Evolutionary conservation across 1,140 invertebrate species (phyloP), one percentile per base, ranked within the genome.

Genomic region (Pararge aegeria): DNA sequence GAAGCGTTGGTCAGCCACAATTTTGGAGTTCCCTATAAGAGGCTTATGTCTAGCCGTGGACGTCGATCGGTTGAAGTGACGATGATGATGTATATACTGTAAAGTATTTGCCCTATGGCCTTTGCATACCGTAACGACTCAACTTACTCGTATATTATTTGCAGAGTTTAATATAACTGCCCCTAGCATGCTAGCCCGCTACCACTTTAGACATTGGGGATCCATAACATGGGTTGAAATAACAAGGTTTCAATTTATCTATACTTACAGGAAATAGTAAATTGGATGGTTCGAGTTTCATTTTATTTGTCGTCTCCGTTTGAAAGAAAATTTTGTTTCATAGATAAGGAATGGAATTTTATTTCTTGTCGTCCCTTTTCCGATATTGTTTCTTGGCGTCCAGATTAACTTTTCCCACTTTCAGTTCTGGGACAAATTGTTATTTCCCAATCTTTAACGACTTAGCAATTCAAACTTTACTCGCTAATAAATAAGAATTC

Each of bases 321-420:
- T 1, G 51, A 20, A 19, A 21, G 34, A 34, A 40, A 37, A 53
- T 53, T 53, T 40, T 40, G 30, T 53, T 53, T 53, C 51, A 38
- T 13, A 53, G 51, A 53, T 53, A 53, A 53, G 51, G 37, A 53
- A 40, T 19, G 5, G 20, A 24, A 21, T 38, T 53, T 53, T 15
- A 40, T 53, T 38, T 15, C 34, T 7, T 7, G 30, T 12, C 30
- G 19, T 38, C 49, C 49, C n/a, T 46, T 46, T 46, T 12, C 42
- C 42, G 51, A 40, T 53, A 53, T 37, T 13, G 37, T 24, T 53
- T 24, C 34, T 52, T 37, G 13, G 49, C 49, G 16, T 2, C 30
- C 13, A 52, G 12, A 7, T 15, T 12, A 27, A 27, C 21, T 24
- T 46, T 13, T 6, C 19, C 29, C 5, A 21, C 18, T 12, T 46